Evolutionary conservation across 2,113 vertebrate species (phyloP).

Genomic region (Aviceda subcristata): DNA sequence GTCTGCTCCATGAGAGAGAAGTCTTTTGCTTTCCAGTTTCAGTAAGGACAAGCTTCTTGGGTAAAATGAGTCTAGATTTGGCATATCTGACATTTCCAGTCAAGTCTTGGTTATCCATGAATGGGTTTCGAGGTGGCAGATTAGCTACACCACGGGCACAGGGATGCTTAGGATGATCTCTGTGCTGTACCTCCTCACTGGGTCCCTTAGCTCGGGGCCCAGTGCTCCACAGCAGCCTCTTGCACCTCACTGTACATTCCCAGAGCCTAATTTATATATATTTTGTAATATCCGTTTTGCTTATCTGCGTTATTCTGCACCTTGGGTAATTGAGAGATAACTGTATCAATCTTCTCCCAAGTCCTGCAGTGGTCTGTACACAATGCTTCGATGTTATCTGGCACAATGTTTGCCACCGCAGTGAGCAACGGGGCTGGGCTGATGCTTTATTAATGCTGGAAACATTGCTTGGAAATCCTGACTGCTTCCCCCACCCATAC

Average conservation of each 20-base stretch:
- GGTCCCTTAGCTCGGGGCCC: background rate
- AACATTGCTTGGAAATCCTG: background rate
- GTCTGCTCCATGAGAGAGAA: background rate
- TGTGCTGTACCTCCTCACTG: fast-evolving
- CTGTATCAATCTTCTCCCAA: background rate
- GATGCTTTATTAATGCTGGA: background rate
- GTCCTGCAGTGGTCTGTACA: background rate
- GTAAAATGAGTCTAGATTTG: background rate
- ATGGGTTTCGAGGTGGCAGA: background rate
- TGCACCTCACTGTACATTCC: background rate
- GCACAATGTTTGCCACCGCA: fast-evolving
- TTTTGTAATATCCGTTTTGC: background rate
- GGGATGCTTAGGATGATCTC: background rate
- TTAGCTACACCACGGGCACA: fast-evolving
- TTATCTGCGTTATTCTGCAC: background rate
- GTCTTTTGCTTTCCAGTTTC: background rate
- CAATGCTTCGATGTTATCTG: background rate
- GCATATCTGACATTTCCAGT: background rate
- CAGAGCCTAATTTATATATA: background rate
- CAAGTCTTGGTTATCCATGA: background rate
- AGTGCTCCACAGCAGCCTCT: background rate
- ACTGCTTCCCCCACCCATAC: fast-evolving
- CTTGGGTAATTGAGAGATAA: background rate
- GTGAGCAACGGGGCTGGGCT: background rate
- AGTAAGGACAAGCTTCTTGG: background rate